Base-by-base conservation (phyloP, 2,888 invertebrate genomes). In the Hirtodrosophila histrioides region DNA sequence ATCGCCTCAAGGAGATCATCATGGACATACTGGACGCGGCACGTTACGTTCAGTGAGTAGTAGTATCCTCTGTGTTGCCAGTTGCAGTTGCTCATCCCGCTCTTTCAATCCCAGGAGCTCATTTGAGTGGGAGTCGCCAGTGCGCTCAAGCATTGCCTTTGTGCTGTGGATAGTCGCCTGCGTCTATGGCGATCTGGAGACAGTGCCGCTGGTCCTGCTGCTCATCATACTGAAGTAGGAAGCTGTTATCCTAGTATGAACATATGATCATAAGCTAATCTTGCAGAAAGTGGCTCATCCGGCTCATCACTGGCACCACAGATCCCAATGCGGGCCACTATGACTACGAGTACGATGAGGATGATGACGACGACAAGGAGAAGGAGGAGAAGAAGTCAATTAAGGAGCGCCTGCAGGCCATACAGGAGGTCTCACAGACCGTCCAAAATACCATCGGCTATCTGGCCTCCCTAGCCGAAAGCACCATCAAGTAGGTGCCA, bases 391-490 rank as follows among this genome's bases (percentile, higher is more conserved):
- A 98, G 91, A 98, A 98, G 92, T 97, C 97, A 78, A 93, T 99
- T 54, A 97, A 98, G 90, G 98, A 98, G 91, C 94, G 97, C 66
- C 92, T 99, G 40, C 97, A 97, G 92, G 97, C 98, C 3, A 97
- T 99, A 79, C 99, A 99, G 91, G 99, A 99, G 92, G 98, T 99
- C 3, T 98, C 99, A 12, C 96, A 98, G 88, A 96, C 97, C 57
- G 98, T 99, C 3, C 99, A 99, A 92, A 98, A 99, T 88, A 96
- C 97, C 0, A 96, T 99, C 63, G 99, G 99, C 24, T 97, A 96
- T 89, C 94, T 98, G 67, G 98, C 98, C 7, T 96, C 97, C n/a
- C 92, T 99, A 64, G 96, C 97, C 73, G 99, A 99, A 92, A 95
- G 96, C 89, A 95, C 98, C 56, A 97, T 97, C 93, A 99, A 99